A percentile compares a stretch with the other conserved stretches of the same genome.
Conservation (phyloP, 2,113 vertebrate species). For the Xiphorhynchus elegans region DNA sequence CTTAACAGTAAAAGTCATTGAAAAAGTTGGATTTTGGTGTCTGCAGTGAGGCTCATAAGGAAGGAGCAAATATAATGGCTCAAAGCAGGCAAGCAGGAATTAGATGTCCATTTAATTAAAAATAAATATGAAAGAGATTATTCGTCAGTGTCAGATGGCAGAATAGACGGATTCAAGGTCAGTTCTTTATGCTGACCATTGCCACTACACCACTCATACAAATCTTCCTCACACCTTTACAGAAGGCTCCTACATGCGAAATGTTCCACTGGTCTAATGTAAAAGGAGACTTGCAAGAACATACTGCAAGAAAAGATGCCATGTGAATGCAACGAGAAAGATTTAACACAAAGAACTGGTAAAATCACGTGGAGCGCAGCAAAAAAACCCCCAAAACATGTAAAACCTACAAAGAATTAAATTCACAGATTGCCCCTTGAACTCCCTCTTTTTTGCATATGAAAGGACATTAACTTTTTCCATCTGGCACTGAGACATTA, state of each 20-base stretch:
- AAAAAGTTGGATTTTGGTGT: not conserved
- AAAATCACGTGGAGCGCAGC: not conserved
- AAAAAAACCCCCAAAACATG: not conserved
- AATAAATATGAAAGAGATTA: not conserved
- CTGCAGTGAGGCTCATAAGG: not conserved
- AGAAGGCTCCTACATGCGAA: not conserved
- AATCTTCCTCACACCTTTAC: not conserved
- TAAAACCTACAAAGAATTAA: slow-evolving; percentile 1
- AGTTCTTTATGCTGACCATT: not conserved
- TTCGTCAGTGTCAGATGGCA: not conserved
- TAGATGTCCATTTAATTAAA: not conserved
- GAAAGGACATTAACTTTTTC: slow-evolving; percentile 11
- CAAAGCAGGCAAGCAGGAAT: not conserved
- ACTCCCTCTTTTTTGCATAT: slow-evolving; percentile 27
- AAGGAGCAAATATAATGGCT: not conserved
- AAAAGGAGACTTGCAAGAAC: not conserved
- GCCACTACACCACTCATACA: not conserved
- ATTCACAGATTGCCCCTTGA: slow-evolving; percentile 1
- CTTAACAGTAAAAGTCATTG: not conserved
- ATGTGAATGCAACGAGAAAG: not conserved
- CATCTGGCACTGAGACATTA: slow-evolving; percentile 22
- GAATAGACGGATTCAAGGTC: not conserved
- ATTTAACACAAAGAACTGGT: slow-evolving; percentile 6
- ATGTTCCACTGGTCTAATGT: not conserved
- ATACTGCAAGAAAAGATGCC: not conserved